A percentile compares a stretch with the other conserved stretches of the same genome.
phyloP scores from a whole-genome alignment of 2,113 vertebrate genomes.

The Cololabis saira region DNA sequence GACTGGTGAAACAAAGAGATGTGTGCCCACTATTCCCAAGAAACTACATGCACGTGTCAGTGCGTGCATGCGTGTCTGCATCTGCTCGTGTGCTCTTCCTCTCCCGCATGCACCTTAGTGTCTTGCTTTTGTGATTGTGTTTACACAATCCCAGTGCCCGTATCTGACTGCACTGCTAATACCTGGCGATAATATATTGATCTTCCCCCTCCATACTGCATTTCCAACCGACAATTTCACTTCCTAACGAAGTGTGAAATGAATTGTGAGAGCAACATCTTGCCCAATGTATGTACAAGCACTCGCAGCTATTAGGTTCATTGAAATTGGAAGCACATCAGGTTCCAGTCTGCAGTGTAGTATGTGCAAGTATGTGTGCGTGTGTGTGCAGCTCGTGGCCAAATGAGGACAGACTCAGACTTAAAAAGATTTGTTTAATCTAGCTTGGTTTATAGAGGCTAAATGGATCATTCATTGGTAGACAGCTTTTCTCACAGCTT shows the following conservation, averaged over 20 bases:
- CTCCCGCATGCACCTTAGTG: slow-evolving; percentile 2
- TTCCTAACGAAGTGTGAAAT: slow-evolving; percentile 74
- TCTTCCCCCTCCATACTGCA: slow-evolving; percentile 39
- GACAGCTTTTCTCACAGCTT: slow-evolving; percentile 16
- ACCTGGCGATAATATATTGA: slow-evolving; percentile 59
- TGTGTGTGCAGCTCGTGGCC: not conserved
- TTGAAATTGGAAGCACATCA: slow-evolving; percentile 46
- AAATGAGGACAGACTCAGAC: slow-evolving; percentile 17
- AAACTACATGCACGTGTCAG: slow-evolving; percentile 16
- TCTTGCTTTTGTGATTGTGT: slow-evolving; percentile 33
- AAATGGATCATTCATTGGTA: slow-evolving; percentile 20
- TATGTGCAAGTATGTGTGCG: not conserved
- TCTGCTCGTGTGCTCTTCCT: slow-evolving; percentile 9
- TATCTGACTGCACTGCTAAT: slow-evolving; percentile 44
- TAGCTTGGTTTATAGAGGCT: slow-evolving; percentile 29
- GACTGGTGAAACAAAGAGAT: slow-evolving; percentile 22
- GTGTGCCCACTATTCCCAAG: slow-evolving; percentile 11
- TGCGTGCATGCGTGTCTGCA: slow-evolving; percentile 8
- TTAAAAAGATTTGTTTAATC: slow-evolving; percentile 40
- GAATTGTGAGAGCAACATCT: slow-evolving; percentile 56
- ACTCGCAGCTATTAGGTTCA: slow-evolving; percentile 47
- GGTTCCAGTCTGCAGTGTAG: slow-evolving; percentile 21
- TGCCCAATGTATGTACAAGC: slow-evolving; percentile 39
- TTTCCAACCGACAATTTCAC: slow-evolving; percentile 52
- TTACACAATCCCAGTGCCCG: slow-evolving; percentile 29